phyloP scores from a whole-genome alignment of 1,140 invertebrate genomes.

The Drosophila parvula region DNA sequence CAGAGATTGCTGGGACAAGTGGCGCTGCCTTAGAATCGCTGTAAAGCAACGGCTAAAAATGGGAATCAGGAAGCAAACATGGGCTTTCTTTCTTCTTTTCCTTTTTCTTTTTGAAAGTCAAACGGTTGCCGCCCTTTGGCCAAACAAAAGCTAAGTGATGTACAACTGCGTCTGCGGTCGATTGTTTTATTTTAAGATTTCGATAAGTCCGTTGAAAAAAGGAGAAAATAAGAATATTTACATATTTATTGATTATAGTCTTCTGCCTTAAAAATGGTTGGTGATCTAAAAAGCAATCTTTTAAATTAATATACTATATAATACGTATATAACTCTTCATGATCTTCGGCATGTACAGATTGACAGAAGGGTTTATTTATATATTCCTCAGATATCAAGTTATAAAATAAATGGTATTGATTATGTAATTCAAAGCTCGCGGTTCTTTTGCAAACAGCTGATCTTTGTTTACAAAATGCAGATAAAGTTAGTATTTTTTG shows the following conservation, averaged over 20 bases:
- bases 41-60: constrained; percentile 35
- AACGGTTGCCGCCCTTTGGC: constrained; percentile 6
- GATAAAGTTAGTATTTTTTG: too few relatives aligned
- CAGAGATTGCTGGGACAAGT: constrained; percentile 55
- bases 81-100: constrained; percentile 16
- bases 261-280: too few relatives aligned
- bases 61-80: constrained; percentile 41
- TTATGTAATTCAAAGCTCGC: too few relatives aligned
- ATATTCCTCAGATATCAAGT: too few relatives aligned
- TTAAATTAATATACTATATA: too few relatives aligned
- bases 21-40: constrained; percentile 52
- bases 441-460: too few relatives aligned
- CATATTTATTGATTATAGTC: background rate
- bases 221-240: background rate
- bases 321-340: too few relatives aligned
- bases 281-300: too few relatives aligned
- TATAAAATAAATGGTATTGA: too few relatives aligned
- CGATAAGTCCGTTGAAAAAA: background rate
- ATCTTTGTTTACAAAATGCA: too few relatives aligned
- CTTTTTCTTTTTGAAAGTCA: constrained; percentile 32
- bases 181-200: background rate
- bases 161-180: background rate
- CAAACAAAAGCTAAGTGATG: constrained; percentile 24
- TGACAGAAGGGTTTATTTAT: too few relatives aligned
- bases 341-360: too few relatives aligned